Conservation (phyloP, 2,888 invertebrate genomes). For the Ichneumon xanthorius region DNA sequence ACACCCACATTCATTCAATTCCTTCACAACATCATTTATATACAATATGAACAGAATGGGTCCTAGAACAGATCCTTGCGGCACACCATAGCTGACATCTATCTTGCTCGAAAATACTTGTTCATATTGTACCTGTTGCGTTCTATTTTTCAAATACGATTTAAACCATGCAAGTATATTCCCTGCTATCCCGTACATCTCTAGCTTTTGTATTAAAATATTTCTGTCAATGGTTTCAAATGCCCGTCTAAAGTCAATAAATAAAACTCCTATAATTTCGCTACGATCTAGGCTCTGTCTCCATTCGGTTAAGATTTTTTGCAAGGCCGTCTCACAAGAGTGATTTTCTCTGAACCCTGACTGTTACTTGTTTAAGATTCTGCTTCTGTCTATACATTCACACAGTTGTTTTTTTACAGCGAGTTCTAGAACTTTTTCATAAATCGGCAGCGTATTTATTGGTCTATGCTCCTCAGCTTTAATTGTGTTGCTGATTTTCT, state of each 20-base stretch:
- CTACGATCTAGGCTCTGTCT: slow-evolving; percentile 52
- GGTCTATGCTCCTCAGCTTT: slow-evolving; percentile 62
- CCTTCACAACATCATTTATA: slow-evolving; percentile 57
- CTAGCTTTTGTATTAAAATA: slow-evolving; percentile 43
- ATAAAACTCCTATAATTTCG: slow-evolving; percentile 48
- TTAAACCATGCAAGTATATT: slow-evolving; percentile 44
- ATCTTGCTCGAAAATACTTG: not conserved
- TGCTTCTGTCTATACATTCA: slow-evolving; percentile 56
- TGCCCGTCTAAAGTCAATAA: slow-evolving; percentile 65
- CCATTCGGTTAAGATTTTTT: slow-evolving; percentile 49
- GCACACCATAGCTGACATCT: slow-evolving; percentile 44
- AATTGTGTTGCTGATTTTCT: slow-evolving; percentile 36
- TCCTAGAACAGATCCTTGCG: slow-evolving; percentile 56
- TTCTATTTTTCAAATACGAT: slow-evolving; percentile 44
- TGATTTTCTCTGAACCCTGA: slow-evolving; percentile 63
- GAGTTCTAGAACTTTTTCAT: slow-evolving; percentile 64
- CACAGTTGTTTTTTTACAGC: slow-evolving; percentile 50
- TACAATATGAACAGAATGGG: slow-evolving; percentile 60
- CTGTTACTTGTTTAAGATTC: slow-evolving; percentile 54
- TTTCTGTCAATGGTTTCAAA: slow-evolving; percentile 61
- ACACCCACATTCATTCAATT: slow-evolving; percentile 26
- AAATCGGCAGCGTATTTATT: slow-evolving; percentile 62
- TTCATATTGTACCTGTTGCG: slow-evolving; percentile 33
- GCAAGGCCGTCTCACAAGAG: slow-evolving; percentile 64
- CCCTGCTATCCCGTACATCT: slow-evolving; percentile 33